A percentile compares a stretch with the other conserved stretches of the same genome.
phyloP scores from a whole-genome alignment of 1,140 invertebrate genomes.

The Drosophila rhopaloa region DNA sequence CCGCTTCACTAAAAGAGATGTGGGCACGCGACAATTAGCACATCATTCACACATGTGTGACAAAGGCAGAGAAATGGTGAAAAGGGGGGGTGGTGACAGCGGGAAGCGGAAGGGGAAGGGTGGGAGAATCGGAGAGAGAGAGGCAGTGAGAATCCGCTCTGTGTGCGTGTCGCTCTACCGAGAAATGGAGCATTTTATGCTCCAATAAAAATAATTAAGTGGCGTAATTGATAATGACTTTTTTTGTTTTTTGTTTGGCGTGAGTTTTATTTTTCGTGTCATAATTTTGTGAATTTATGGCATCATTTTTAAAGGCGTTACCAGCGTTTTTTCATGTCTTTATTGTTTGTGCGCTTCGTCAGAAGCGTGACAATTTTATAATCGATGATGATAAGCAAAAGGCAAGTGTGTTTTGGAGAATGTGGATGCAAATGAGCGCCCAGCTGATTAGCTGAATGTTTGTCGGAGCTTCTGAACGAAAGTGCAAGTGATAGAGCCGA shows the following conservation, averaged over 20 bases:
- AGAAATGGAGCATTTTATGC: constrained; percentile 82
- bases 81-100: neutral
- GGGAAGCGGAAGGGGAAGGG: neutral
- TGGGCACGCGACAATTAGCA: constrained; percentile 80
- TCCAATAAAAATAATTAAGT: constrained; percentile 83
- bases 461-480: neutral
- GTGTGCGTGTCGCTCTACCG: constrained; percentile 36
- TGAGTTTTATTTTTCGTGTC: constrained; percentile 54
- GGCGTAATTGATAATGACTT: constrained; percentile 81
- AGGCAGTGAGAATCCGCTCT: neutral
- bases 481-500: constrained; percentile 27
- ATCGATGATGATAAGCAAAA: constrained; percentile 31
- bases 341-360: constrained; percentile 35
- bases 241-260: constrained; percentile 48
- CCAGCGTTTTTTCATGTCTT: constrained; percentile 15
- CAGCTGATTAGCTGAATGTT: constrained; percentile 24
- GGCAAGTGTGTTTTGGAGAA: constrained; percentile 4
- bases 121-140: neutral
- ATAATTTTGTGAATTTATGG: constrained; percentile 69
- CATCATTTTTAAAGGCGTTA: constrained; percentile 45
- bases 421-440: constrained; percentile 33
- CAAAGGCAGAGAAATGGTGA: constrained; percentile 20
- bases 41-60: constrained; percentile 76
- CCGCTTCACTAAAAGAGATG: constrained; percentile 37
- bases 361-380: constrained; percentile 45